A percentile compares a stretch with the other conserved stretches of the same genome.
phyloP scores from a whole-genome alignment of 1,140 invertebrate species.

The Drosophila paulistorum region DNA sequence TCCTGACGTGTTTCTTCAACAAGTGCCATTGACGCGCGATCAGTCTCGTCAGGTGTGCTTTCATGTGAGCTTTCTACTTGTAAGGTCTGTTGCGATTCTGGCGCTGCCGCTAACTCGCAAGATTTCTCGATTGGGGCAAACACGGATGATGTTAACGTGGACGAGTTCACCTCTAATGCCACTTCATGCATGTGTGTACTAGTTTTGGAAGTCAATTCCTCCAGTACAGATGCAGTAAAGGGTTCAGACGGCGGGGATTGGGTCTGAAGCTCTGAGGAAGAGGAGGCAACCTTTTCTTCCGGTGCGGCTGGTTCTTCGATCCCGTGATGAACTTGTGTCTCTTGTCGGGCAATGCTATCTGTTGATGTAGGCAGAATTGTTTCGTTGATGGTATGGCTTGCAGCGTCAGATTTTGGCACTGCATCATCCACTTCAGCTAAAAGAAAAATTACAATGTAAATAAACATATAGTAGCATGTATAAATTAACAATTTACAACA shows the following conservation, averaged over 20 bases:
- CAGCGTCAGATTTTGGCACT: constrained; percentile 16
- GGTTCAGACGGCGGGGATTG: not conserved
- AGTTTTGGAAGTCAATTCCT: not conserved
- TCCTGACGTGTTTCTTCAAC: constrained; percentile 21
- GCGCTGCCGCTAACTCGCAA: not conserved
- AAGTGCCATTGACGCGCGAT: constrained; percentile 31
- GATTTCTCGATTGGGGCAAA: not conserved
- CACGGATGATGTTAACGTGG: not conserved
- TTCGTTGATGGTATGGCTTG: constrained; percentile 22
- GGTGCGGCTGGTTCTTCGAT: not conserved
- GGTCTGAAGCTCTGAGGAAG: not conserved
- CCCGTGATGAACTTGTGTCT: not conserved
- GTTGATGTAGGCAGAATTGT: constrained; percentile 17
- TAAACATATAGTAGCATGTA: not conserved
- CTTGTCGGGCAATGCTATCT: constrained; percentile 21
- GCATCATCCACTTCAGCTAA: constrained; percentile 54
- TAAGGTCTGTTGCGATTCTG: not conserved
- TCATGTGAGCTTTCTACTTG: constrained; percentile 6
- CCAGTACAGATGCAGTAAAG: not conserved
- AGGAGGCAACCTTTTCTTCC: constrained; percentile 13
- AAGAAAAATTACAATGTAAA: not conserved
- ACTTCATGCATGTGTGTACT: constrained; percentile 6
- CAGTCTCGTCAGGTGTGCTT: constrained; percentile 48
- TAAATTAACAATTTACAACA: not conserved
- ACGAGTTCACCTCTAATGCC: not conserved